These are phyloP conservation scores for Nanorana parkeri DNA, from an alignment of 2,113 vertebrate genomes.

Conservation along the genomic window DNA sequence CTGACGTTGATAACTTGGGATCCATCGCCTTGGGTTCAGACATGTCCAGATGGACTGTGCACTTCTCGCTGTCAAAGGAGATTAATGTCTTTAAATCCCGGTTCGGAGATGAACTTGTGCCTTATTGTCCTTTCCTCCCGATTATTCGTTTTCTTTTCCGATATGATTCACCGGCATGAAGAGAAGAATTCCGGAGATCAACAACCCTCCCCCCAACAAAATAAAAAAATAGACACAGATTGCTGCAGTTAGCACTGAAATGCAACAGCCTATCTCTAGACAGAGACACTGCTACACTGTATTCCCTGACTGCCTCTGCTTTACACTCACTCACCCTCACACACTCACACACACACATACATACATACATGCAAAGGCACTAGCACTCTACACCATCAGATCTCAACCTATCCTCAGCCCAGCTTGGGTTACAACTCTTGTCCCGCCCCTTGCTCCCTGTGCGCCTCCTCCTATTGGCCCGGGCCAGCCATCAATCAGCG, in stretches of 20 bases:
- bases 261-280: conserved; percentile 57
- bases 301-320: conserved; percentile 54
- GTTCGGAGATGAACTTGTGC: conserved; percentile 7
- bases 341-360: conserved; percentile 29
- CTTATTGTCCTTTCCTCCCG: conserved; percentile 13
- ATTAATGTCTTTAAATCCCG: conserved; percentile 29
- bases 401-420: conserved; percentile 52
- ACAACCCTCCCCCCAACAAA: conserved; percentile 35
- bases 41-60: conserved; percentile 83
- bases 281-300: conserved; percentile 58
- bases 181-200: conserved; percentile 16
- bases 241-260: conserved; percentile 57
- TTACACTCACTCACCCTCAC: conserved; percentile 40
- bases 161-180: conserved; percentile 52
- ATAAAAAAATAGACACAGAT: conserved; percentile 16
- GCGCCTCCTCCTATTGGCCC: conserved; percentile 27
- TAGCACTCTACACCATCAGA: conserved; percentile 50
- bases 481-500: conserved; percentile 3
- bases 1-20: conserved; percentile 96
- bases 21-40: conserved; percentile 95
- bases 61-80: conserved; percentile 4
- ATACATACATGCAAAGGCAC: conserved; percentile 48
- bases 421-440: conserved; percentile 37
- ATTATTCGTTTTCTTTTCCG: no score
- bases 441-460: conserved; percentile 27